Evolutionary conservation across 2,888 invertebrate genomes (phyloP), one percentile per base, ranked within the genome.

Genomic region (Endotricha flammealis): DNA sequence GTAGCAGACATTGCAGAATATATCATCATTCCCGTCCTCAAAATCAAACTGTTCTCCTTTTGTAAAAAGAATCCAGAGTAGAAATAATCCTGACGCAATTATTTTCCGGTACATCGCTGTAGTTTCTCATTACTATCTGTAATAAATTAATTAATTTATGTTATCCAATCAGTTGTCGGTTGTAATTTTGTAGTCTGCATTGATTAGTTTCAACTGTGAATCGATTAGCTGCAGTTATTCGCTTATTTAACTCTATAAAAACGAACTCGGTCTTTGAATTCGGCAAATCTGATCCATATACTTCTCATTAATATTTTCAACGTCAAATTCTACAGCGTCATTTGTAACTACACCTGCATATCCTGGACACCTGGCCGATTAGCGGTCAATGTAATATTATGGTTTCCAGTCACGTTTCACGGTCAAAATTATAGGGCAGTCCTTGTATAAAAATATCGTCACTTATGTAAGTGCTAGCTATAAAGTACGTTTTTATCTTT

Each of bases 101-200:
- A 46, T 33, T 54, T 41, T 63, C 64, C 44, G 38, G 51, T 52
- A 43, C 85, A 85, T 85, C 46, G 69, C 78, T 67, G 61, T 57
- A 62, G 46, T 57, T 59, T 74, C 48, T 63, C 83, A 83, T 82
- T 63, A 72, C 80, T 74, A 53, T 61, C 83, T 83, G 77, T 20
- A 78, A 81, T 12, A 13, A 2, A 20, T 28, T 22, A 12, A 29
- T 13, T 17, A 12, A 22, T 29, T 17, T 32, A 6, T 7, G 12
- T 27, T 12, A 9, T 28, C 17, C n/a, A n/a, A n/a, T n/a, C n/a
- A n/a, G n/a, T n/a, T n/a, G n/a, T n/a, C n/a, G n/a, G n/a, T n/a
- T n/a, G n/a, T n/a, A n/a, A n/a, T n/a, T n/a, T n/a, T n/a, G n/a
- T n/a, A n/a, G n/a, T n/a, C n/a, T n/a, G n/a, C n/a, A n/a, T n/a